Evolutionary conservation across 2,888 invertebrate species (phyloP).

Genomic region (Dolomedes plantarius): DNA sequence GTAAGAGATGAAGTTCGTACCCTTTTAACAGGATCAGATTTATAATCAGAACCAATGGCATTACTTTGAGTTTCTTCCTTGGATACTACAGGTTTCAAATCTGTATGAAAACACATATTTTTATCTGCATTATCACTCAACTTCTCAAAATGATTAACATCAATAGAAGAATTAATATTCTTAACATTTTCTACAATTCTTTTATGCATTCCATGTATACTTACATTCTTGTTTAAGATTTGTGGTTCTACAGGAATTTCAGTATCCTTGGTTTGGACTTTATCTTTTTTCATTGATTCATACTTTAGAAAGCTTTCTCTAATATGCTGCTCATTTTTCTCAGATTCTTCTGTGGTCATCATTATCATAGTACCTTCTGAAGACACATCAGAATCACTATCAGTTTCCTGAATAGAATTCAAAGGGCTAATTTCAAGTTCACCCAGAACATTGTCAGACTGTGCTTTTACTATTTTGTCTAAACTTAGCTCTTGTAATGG

Average conservation of each 20-base stretch:
- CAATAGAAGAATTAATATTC: background rate
- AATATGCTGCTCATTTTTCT: constrained; percentile 72
- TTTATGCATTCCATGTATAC: background rate
- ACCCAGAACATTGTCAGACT: constrained; percentile 55
- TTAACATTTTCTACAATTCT: background rate
- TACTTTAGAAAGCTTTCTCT: constrained; percentile 49
- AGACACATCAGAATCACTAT: constrained; percentile 72
- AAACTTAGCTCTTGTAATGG: constrained; percentile 65
- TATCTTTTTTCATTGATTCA: constrained; percentile 54
- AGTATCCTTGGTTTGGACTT: background rate
- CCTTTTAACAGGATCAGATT: background rate
- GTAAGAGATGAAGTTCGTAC: background rate
- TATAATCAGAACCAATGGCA: background rate
- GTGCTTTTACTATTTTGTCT: constrained; percentile 55
- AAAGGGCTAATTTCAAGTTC: constrained; percentile 72
- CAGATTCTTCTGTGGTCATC: constrained; percentile 73
- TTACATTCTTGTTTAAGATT: no score
- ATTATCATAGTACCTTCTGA: constrained; percentile 74
- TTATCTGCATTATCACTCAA: background rate
- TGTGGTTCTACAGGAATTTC: background rate
- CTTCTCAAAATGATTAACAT: background rate
- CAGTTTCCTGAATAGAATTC: constrained; percentile 72
- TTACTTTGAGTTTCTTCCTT: background rate
- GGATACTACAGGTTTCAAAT: background rate
- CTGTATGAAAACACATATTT: background rate